Percentiles rank a stretch among this genome's conserved stretches.
phyloP scores from a whole-genome alignment of 35 echinoderm and acorn worm genomes.

The Lytechinus pictus region DNA sequence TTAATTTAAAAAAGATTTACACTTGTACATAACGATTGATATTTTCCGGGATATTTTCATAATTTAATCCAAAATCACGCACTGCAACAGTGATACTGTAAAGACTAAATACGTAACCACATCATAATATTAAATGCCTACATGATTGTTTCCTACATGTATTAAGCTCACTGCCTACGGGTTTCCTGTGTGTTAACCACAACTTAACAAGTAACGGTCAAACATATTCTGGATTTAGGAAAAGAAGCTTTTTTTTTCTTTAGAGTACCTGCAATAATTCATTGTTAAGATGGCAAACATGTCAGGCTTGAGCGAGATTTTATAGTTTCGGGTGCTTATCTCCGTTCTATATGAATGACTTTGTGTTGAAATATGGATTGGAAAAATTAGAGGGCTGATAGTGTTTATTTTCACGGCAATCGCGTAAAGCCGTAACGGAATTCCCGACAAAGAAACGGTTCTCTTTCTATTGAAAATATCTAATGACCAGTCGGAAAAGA shows the following conservation, averaged over 20 bases:
- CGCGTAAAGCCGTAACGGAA: slow-evolving; percentile 8
- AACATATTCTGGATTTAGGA: neutral
- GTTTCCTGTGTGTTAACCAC: neutral
- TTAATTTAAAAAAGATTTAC: neutral
- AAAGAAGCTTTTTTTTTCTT: neutral
- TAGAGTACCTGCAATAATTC: neutral
- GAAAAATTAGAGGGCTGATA: neutral
- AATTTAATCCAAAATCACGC: neutral
- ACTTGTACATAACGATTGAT: too few relatives aligned
- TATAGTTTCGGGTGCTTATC: neutral
- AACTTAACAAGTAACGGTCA: neutral
- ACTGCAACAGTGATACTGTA: neutral
- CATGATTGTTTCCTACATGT: neutral
- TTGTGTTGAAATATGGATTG: neutral
- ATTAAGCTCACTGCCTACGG: neutral
- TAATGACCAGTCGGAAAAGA: neutral
- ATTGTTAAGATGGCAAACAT: slow-evolving; percentile 13
- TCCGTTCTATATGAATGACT: neutral
- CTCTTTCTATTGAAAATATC: neutral
- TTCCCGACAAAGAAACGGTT: slow-evolving; percentile 10
- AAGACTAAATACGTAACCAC: neutral
- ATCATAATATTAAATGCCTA: neutral
- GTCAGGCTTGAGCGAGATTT: neutral
- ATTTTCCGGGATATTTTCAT: neutral
- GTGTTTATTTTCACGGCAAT: slow-evolving; percentile 18